Evolutionary conservation across 2,113 vertebrate species (phyloP).

Genomic region (Nyctibius bracteatus): DNA sequence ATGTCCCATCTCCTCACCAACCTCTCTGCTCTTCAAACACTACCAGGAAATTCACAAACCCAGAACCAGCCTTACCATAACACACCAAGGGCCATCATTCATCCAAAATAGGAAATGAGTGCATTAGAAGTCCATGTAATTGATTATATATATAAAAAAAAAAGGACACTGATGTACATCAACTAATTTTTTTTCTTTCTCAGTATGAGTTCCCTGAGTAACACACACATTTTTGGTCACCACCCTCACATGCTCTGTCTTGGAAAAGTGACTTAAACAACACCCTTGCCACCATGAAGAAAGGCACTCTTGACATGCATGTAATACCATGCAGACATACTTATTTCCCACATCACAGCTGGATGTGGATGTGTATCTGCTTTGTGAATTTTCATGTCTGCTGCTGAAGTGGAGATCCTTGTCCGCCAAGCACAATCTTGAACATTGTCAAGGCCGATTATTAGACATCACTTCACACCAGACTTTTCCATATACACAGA

Average conservation of each 20-base stretch:
- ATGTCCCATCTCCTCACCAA: not conserved
- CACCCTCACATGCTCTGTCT: not conserved
- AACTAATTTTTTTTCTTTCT: not conserved
- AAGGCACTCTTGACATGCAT: not conserved
- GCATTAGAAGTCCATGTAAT: conserved; percentile 26
- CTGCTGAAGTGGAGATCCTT: not conserved
- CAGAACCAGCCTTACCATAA: not conserved
- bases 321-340: accelerated
- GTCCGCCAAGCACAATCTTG: conserved; percentile 33
- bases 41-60: not conserved
- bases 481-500: not conserved
- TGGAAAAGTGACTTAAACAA: not conserved
- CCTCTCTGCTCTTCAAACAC: not conserved
- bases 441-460: conserved; percentile 46
- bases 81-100: not conserved
- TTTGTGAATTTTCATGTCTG: not conserved
- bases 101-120: conserved; percentile 31
- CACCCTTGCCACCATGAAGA: not conserved
- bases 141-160: not conserved
- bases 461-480: conserved; percentile 32
- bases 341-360: not conserved
- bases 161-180: conserved; percentile 14
- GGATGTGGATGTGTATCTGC: not conserved
- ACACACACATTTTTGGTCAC: not conserved
- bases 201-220: not conserved